A percentile compares a stretch with the other conserved stretches of the same genome.
phyloP scores from a whole-genome alignment of 2,113 vertebrate species.

The Nibea coibor region DNA sequence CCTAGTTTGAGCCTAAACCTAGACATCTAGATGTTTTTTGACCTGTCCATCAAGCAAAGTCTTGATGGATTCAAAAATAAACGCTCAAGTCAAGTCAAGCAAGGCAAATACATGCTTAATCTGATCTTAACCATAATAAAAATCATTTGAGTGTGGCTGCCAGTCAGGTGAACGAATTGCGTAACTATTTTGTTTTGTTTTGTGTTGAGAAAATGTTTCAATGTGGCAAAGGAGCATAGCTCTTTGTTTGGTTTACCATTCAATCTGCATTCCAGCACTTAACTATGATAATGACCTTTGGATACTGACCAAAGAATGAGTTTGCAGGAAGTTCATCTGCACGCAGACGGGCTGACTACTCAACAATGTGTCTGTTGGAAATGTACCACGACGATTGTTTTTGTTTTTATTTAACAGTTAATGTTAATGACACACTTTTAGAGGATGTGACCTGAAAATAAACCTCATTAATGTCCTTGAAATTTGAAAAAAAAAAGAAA shows the following conservation, averaged over 20 bases:
- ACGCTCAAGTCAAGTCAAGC: background rate
- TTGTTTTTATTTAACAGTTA: too few species aligned
- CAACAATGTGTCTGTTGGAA: background rate
- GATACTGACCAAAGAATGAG: background rate
- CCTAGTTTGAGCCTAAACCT: background rate
- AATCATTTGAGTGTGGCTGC: background rate
- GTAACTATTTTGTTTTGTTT: background rate
- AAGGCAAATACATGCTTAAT: background rate
- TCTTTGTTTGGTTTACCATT: background rate
- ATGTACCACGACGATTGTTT: background rate
- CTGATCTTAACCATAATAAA: background rate
- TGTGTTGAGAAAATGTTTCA: background rate
- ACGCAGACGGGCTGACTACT: background rate
- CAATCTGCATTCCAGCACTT: background rate
- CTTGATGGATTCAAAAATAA: background rate
- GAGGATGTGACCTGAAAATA: background rate
- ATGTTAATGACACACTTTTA: background rate
- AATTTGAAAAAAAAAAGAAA: background rate
- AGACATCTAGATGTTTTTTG: background rate
- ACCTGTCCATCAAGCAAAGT: background rate
- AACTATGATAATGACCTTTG: background rate
- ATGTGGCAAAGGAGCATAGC: constrained; percentile 1
- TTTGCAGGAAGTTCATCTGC: background rate
- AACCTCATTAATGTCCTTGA: background rate
- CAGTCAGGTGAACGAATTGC: background rate